Conservation (phyloP, 2,888 invertebrate species). For the Malachius bipustulatus region DNA sequence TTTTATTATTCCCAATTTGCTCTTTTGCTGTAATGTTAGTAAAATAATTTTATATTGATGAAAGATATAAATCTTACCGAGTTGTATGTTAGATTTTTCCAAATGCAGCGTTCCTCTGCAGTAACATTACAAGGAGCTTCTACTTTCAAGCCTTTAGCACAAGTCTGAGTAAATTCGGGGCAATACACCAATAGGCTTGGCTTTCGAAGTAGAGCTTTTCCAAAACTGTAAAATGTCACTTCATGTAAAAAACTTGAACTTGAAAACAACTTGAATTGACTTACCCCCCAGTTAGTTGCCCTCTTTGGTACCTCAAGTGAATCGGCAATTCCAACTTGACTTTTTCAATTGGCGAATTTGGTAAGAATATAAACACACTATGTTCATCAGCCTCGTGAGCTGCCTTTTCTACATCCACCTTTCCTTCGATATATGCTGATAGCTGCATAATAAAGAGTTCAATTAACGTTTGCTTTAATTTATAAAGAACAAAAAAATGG, state of each 20-base stretch:
- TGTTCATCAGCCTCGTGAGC: conserved; percentile 33
- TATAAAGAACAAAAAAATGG: conserved; percentile 4
- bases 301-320: conserved; percentile 40
- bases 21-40: background rate
- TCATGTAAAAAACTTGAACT: background rate
- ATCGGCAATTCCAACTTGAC: conserved; percentile 35
- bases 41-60: conserved; percentile 5
- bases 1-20: too few species aligned
- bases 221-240: conserved; percentile 29
- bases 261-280: conserved; percentile 10
- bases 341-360: conserved; percentile 25
- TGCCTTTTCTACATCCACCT: conserved; percentile 35
- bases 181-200: conserved; percentile 32
- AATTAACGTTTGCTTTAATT: background rate
- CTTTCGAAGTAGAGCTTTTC: conserved; percentile 30
- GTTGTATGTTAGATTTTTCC: conserved; percentile 37
- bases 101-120: conserved; percentile 27
- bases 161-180: conserved; percentile 23
- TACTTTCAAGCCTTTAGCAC: conserved; percentile 28
- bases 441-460: too few species aligned
- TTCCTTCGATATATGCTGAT: conserved; percentile 29
- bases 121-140: conserved; percentile 32
- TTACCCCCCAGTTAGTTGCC: conserved; percentile 37
- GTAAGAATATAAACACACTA: conserved; percentile 31
- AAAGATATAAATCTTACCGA: conserved; percentile 29